phyloP scores from a whole-genome alignment of 2,113 vertebrate species.

The Periophthalmodon schlosseri region DNA sequence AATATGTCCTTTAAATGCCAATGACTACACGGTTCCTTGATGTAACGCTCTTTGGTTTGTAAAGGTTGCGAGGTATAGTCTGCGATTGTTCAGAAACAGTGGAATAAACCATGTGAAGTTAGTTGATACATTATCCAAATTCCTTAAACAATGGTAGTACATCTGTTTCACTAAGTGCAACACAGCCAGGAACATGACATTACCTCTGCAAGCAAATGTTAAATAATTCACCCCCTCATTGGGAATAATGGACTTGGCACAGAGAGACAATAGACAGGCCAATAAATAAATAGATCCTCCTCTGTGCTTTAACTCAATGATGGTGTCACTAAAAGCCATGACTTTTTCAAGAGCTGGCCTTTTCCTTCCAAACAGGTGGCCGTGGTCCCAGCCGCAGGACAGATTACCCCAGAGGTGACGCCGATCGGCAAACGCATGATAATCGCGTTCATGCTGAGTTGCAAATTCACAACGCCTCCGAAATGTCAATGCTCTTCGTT shows the following conservation, averaged over 20 bases:
- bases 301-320: conserved; percentile 23
- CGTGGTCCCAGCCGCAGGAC: conserved; percentile 39
- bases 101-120: background rate
- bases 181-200: conserved; percentile 5
- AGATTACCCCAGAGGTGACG: conserved; percentile 53
- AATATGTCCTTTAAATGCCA: background rate
- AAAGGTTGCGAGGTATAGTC: background rate
- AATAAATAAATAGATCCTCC: background rate
- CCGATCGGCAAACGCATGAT: conserved; percentile 61
- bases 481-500: conserved; percentile 42
- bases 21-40: background rate
- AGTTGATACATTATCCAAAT: background rate
- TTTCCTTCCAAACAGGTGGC: conserved; percentile 33
- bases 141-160: background rate
- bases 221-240: background rate
- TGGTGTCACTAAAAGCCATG: conserved; percentile 17
- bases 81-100: background rate
- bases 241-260: conserved; percentile 3
- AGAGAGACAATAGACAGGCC: background rate
- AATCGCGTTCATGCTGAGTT: conserved; percentile 62
- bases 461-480: conserved; percentile 61
- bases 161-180: conserved; percentile 2
- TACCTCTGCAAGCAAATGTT: background rate
- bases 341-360: conserved; percentile 15
- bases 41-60: background rate